These are phyloP conservation scores for Galagoides demidoff DNA, from an alignment of 2,797 vertebrate species.

Conservation along the genomic window DNA sequence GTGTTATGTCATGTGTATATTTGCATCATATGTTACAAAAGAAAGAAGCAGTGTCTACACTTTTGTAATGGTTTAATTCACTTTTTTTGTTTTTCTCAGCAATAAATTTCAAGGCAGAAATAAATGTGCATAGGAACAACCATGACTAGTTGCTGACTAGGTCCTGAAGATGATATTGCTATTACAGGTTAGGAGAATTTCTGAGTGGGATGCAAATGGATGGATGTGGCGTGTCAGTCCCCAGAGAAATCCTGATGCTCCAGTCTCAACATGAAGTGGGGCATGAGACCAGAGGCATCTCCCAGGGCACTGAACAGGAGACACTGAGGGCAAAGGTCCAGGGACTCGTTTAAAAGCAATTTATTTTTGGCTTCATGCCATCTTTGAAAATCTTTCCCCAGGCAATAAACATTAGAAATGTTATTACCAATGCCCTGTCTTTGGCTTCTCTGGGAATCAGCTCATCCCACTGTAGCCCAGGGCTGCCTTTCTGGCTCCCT, in stretches of 20 bases:
- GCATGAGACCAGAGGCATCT: slow-evolving; percentile 22
- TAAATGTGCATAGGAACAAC: not conserved
- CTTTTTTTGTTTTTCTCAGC: not conserved
- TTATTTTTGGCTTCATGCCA: slow-evolving; percentile 76
- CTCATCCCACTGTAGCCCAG: not conserved
- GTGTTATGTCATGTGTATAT: not conserved
- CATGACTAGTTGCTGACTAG: not conserved
- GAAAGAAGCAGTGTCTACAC: not conserved
- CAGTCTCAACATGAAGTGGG: not conserved
- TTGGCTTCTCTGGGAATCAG: slow-evolving; percentile 49
- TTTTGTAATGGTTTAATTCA: not conserved
- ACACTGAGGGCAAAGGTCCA: slow-evolving; percentile 43
- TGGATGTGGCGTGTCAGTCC: not conserved
- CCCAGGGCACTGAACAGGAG: slow-evolving; percentile 43
- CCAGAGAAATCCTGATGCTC: not conserved
- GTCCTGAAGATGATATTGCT: not conserved
- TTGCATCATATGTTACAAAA: not conserved
- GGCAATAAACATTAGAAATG: slow-evolving; percentile 72
- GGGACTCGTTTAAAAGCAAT: slow-evolving; percentile 73
- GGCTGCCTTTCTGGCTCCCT: slow-evolving; percentile 57
- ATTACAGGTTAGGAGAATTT: not conserved
- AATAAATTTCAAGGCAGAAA: not conserved
- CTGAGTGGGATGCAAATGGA: not conserved
- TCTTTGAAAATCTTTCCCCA: slow-evolving; percentile 71
- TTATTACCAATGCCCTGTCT: slow-evolving; percentile 49